Base-by-base conservation (phyloP, 2,888 invertebrate species). In the Iselma pallidipennis region DNA sequence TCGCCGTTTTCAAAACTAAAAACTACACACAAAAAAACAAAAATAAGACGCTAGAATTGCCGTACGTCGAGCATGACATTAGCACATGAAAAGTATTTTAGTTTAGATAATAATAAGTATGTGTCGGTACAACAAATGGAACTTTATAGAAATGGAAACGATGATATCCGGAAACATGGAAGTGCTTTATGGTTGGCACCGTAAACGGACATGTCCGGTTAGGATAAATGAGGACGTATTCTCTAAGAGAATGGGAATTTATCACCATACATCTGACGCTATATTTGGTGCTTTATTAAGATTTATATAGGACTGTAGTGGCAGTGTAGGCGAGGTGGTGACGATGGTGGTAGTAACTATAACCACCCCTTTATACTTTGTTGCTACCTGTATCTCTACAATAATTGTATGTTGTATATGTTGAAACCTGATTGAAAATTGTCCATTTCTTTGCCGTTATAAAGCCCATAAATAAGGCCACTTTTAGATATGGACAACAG, bases 171-270 rank as follows among this genome's bases (percentile, higher is more conserved):
- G 77, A 77, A 80, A 81, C 81, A 81, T 78, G 81, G 78, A 81
- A 81, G 79, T 81, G 81, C 81, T 80, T 81, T 81, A 81, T 79
- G 80, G 78, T 72, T 73, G 45, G 71, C 67, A 67, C 74, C 76
- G 77, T 76, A 76, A 78, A 79, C 79, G 77, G 77, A 78, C 79
- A 76, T 77, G 80, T 80, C 79, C 78, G 77, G 76, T 76, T 74
- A 76, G 78, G 80, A 82, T 82, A 82, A 82, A 82, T 82, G 82
- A 82, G 81, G 79, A 82, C 81, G 80, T 81, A 82, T 82, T 79
- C 81, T 79, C 73, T 69, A 72, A 76, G 74, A 79, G 82, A 82
- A 82, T 82, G 80, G 81, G 81, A 78, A 82, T 82, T 82, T 82
- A 82, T 82, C 79, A 79, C 81, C 80, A 78, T 78, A 80, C 80